Evolutionary conservation across 1,140 invertebrate genomes (phyloP).

Genomic region (Drosophila carrolli): DNA sequence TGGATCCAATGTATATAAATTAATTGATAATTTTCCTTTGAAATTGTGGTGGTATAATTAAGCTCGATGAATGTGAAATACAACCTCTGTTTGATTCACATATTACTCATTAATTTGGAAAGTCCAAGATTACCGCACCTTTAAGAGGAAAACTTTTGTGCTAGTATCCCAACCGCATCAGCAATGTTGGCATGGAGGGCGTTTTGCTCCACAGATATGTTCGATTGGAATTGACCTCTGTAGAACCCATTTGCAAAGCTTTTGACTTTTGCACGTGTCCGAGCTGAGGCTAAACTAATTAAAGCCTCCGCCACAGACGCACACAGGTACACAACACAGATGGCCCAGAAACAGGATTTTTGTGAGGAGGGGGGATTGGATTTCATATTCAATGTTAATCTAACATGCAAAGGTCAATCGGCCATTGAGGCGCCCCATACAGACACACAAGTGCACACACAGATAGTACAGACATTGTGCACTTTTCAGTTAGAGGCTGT

Average conservation of each 20-base stretch:
- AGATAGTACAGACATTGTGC: constrained; percentile 5
- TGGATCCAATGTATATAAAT: too few relatives aligned
- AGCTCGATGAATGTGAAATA: too few relatives aligned
- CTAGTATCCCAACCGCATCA: background rate
- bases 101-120: too few relatives aligned
- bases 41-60: too few relatives aligned
- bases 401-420: constrained; percentile 80
- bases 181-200: constrained; percentile 4
- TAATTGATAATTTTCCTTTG: too few relatives aligned
- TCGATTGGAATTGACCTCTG: constrained; percentile 67
- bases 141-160: too few relatives aligned
- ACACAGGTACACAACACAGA: constrained; percentile 5
- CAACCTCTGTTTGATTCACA: too few relatives aligned
- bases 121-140: background rate
- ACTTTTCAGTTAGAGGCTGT: constrained; percentile 44
- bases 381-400: constrained; percentile 73
- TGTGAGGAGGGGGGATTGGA: background rate
- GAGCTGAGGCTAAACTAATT: constrained; percentile 66
- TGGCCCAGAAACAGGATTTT: constrained; percentile 23
- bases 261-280: constrained; percentile 59
- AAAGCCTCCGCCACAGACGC: constrained; percentile 31
- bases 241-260: constrained; percentile 59
- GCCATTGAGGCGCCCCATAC: constrained; percentile 57
- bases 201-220: constrained; percentile 19
- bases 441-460: constrained; percentile 6